Evolutionary conservation across 2,797 vertebrate genomes (phyloP).

Genomic region (Eurystomus glaucurus): DNA sequence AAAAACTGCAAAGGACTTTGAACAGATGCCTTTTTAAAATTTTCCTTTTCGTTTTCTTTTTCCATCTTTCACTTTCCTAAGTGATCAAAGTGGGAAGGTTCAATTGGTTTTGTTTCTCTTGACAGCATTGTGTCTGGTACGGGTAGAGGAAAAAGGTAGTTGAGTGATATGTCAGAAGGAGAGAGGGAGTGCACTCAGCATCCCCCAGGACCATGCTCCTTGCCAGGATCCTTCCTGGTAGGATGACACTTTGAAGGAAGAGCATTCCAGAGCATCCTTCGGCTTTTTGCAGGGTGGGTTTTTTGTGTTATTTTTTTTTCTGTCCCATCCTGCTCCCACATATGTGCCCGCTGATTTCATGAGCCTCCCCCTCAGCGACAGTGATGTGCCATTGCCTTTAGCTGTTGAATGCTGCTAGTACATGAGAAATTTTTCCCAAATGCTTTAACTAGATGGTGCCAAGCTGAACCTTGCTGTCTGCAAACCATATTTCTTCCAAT

Average conservation of each 20-base stretch:
- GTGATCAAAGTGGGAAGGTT: background rate
- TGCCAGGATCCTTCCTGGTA: background rate
- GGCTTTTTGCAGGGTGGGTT: background rate
- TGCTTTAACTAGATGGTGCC: background rate
- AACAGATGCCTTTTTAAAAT: background rate
- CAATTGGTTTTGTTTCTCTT: background rate
- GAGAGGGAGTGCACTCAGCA: background rate
- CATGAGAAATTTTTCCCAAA: background rate
- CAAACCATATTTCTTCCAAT: background rate
- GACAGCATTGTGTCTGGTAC: accelerated
- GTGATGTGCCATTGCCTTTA: background rate
- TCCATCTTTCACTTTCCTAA: background rate
- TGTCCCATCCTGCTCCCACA: background rate
- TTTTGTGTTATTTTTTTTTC: background rate
- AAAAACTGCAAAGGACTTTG: background rate
- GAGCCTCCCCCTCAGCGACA: background rate
- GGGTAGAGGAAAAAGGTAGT: background rate
- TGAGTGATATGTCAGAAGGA: accelerated
- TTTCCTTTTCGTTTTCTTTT: background rate
- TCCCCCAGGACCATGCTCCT: background rate
- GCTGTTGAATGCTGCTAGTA: background rate
- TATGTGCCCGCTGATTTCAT: background rate
- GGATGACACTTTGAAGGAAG: background rate
- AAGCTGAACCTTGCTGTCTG: background rate
- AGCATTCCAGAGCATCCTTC: background rate